Base-by-base conservation (phyloP, 2,113 vertebrate genomes). In the Corythornis cristatus region DNA sequence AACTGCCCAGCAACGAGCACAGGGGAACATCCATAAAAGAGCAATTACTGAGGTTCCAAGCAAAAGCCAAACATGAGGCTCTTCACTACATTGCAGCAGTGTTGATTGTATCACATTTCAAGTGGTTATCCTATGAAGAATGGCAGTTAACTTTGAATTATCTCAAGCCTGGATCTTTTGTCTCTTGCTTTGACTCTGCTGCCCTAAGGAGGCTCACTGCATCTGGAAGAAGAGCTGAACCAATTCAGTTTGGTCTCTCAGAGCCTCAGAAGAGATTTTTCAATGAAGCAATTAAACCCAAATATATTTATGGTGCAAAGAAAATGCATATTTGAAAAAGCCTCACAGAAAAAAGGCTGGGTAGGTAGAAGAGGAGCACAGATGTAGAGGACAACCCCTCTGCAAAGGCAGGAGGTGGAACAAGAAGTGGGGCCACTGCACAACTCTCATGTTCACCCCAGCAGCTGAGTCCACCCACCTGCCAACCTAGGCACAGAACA, bases 21-120 rank as follows among this genome's bases (percentile, higher is more conserved):
- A 16, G 12, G 4, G 66, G 11, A 68, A 76, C 48, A 53, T 56
- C 65, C 51, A 67, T 43, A 71, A 86, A 83, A 77, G 79, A 90
- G 60, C 90, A 93, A 95, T 95, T 95, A 96, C 74, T 79, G 70
- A 95, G 84, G 61, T 83, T 51, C 73, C 51, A 83, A 89, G 81
- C 51, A 92, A 92, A 96, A 89, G 20, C 20, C 43, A 48, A 37
- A 68, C 22, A n/a, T 19, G 14, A 89, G 43, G 43, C 79, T 89
- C 79, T 61, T 73, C 6, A 1, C 85, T 54, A 33, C 45, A 70
- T 25, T 83, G 78, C 75, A 83, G 78, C 64, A 89, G 58, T 0
- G 0, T 70, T 95, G 90, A 93, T 60, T 80, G 2, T 83, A 95
- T 74, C 79, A 65, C 60, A 46, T 91, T 93, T 94, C 86, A 92